Percentiles rank a stretch among this genome's conserved stretches.
phyloP scores from a whole-genome alignment of 2,113 vertebrate genomes.

The Pangasianodon hypophthalmus region DNA sequence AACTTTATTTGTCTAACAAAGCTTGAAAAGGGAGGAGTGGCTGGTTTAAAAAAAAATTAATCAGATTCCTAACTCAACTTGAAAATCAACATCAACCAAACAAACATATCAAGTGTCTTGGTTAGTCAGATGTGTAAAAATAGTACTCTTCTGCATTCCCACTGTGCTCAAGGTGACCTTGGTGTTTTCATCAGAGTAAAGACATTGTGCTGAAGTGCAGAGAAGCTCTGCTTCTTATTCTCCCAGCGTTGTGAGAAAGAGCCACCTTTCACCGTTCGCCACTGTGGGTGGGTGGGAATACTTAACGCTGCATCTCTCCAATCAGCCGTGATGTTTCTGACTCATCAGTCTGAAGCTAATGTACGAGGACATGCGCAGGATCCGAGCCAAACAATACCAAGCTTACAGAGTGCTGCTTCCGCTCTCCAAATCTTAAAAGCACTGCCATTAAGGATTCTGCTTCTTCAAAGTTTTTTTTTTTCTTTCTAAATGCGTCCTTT shows the following conservation, averaged over 20 bases:
- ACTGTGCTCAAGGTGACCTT: background rate
- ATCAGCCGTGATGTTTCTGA: slow-evolving; percentile 35
- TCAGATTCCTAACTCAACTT: background rate
- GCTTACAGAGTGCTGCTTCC: background rate
- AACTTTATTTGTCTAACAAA: background rate
- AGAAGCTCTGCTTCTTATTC: background rate
- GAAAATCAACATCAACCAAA: background rate
- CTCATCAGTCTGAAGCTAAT: slow-evolving; percentile 36
- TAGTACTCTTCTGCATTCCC: background rate
- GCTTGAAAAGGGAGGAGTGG: background rate
- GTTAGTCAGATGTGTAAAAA: background rate
- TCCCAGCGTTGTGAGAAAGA: background rate
- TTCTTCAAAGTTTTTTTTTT: background rate
- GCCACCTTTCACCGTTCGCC: background rate
- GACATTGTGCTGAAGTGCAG: slow-evolving; percentile 14
- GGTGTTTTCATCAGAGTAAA: slow-evolving; percentile 27
- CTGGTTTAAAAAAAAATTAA: background rate
- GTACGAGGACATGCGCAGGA: background rate
- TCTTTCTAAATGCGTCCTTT: background rate
- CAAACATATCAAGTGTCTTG: background rate
- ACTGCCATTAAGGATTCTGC: background rate
- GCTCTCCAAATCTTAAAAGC: slow-evolving; percentile 16
- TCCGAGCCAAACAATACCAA: slow-evolving; percentile 18
- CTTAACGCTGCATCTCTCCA: slow-evolving; percentile 18
- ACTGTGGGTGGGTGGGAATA: slow-evolving; percentile 5